Evolutionary conservation across 1,140 invertebrate species (phyloP).

Genomic region (Oryzaephilus surinamensis): DNA sequence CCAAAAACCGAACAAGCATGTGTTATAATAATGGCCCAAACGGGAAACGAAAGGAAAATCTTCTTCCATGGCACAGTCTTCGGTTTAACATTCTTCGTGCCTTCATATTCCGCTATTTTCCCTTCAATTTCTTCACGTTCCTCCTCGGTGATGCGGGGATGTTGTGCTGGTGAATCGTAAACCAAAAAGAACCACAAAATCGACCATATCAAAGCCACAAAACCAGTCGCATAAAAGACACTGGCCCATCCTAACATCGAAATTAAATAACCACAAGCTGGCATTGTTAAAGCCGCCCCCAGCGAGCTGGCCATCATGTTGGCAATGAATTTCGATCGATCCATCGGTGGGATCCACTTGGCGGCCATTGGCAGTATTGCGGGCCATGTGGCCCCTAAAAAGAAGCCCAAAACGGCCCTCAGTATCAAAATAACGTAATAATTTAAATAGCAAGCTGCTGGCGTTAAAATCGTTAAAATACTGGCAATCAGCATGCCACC

Average conservation of each 20-base stretch:
- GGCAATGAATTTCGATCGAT: constrained; percentile 77
- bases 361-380: constrained; percentile 82
- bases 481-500: constrained; percentile 76
- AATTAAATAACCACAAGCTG: constrained; percentile 68
- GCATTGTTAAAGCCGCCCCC: constrained; percentile 74
- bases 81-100: constrained; percentile 38
- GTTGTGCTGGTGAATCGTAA: constrained; percentile 72
- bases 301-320: constrained; percentile 81
- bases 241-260: constrained; percentile 70
- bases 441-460: constrained; percentile 53
- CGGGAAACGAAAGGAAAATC: constrained; percentile 69
- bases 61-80: constrained; percentile 66
- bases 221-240: constrained; percentile 75
- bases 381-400: constrained; percentile 80
- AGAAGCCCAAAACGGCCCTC: constrained; percentile 59
- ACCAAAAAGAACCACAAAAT: constrained; percentile 74
- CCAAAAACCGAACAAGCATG: constrained; percentile 89
- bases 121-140: constrained; percentile 74
- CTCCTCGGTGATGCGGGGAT: constrained; percentile 71
- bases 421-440: constrained; percentile 50
- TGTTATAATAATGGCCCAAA: constrained; percentile 86
- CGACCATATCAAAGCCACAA: constrained; percentile 70
- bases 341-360: constrained; percentile 82
- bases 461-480: constrained; percentile 70
- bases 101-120: constrained; percentile 46